Percentiles rank a stretch among this genome's conserved stretches.
Conservation (phyloP, 2,113 vertebrate genomes). For the Thryonomys swinderianus region DNA sequence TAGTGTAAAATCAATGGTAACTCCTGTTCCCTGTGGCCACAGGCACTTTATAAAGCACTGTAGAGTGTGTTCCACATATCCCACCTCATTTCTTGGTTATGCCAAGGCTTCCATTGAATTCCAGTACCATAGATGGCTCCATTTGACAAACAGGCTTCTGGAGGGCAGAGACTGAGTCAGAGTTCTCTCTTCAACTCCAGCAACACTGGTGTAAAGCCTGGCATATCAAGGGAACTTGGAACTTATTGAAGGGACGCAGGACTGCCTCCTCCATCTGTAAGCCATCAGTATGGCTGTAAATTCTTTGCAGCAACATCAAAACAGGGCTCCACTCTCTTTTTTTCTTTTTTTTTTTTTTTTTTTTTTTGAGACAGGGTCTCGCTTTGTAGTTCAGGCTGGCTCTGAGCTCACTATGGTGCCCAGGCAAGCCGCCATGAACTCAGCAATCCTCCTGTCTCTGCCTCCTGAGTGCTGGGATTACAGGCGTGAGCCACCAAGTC, state of each 20-base stretch:
- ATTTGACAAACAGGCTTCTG: background rate
- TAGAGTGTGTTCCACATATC: background rate
- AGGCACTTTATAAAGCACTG: background rate
- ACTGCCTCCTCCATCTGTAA: too few relatives aligned
- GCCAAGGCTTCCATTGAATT: background rate
- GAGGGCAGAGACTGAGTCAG: background rate
- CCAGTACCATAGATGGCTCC: background rate
- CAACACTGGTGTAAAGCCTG: background rate
- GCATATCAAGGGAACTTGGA: accelerated
- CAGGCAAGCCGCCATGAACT: too few relatives aligned
- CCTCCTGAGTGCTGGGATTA: too few relatives aligned
- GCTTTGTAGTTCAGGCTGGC: too few relatives aligned
- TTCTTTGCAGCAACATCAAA: background rate
- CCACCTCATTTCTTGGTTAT: background rate
- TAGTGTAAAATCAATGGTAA: background rate
- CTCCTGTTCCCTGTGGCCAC: background rate
- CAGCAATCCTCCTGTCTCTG: too few relatives aligned
- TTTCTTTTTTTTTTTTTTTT: too few relatives aligned
- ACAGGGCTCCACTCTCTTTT: background rate
- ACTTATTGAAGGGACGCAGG: background rate
- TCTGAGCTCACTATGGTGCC: too few relatives aligned
- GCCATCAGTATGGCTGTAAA: background rate
- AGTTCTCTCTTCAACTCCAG: background rate
- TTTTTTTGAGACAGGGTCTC: too few relatives aligned
- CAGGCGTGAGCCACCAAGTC: too few relatives aligned